Evolutionary conservation across 2,797 vertebrate genomes (phyloP).

Genomic region (Pseudochromis fuscus): DNA sequence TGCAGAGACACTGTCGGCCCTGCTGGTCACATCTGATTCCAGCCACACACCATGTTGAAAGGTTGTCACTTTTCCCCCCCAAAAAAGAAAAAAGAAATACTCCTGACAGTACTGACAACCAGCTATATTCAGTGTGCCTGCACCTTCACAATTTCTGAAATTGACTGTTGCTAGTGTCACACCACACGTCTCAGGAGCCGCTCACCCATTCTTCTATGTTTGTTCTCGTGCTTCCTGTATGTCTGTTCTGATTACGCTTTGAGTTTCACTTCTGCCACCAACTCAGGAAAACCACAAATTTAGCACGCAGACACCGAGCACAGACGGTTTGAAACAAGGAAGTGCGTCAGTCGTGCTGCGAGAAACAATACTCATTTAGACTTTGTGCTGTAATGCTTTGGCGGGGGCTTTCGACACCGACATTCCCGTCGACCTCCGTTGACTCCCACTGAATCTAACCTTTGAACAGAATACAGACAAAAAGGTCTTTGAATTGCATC

Average conservation of each 20-base stretch:
- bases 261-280: constrained; percentile 69
- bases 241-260: constrained; percentile 54
- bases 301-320: constrained; percentile 40
- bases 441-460: constrained; percentile 10
- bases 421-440: too few relatives aligned
- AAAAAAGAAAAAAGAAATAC: constrained; percentile 4
- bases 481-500: constrained; percentile 22
- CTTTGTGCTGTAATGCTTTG: constrained; percentile 33
- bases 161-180: constrained; percentile 39
- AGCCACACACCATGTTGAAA: constrained; percentile 18
- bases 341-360: constrained; percentile 59
- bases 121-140: constrained; percentile 16
- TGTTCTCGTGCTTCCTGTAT: constrained; percentile 52
- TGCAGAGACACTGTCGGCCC: constrained; percentile 8
- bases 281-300: constrained; percentile 77
- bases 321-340: constrained; percentile 64
- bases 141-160: constrained; percentile 32
- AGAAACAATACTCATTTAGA: constrained; percentile 60
- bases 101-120: constrained; percentile 40
- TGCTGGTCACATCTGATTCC: constrained; percentile 10
- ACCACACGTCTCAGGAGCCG: constrained; percentile 24
- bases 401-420: constrained; percentile 7
- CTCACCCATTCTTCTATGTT: constrained; percentile 39
- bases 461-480: constrained; percentile 37
- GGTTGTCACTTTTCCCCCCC: constrained; percentile 8